Conservation (phyloP, 2,888 invertebrate species). For the Metacarcinus magister region DNA sequence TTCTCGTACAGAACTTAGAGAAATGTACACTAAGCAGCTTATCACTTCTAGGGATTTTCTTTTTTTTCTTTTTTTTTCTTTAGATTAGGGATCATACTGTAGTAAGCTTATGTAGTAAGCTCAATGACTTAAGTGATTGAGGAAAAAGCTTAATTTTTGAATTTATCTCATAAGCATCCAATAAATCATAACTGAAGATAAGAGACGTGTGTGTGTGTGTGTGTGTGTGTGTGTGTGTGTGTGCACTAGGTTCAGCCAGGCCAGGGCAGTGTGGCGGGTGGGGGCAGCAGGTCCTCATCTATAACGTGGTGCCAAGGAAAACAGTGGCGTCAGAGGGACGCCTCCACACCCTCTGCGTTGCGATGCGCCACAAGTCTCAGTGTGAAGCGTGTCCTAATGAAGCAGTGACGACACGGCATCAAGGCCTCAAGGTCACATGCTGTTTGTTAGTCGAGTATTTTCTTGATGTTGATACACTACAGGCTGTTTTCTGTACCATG, state of each 20-base stretch:
- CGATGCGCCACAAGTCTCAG: not conserved
- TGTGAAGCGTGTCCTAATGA: not conserved
- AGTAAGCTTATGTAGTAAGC: not conserved
- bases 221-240: constrained; percentile 54
- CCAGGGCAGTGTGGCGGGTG: not conserved
- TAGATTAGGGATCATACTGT: not conserved
- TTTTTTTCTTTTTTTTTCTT: too few relatives aligned
- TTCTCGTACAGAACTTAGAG: not conserved
- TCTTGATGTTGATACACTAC: not conserved
- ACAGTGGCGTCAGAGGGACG: constrained; percentile 34
- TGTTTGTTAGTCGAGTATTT: not conserved
- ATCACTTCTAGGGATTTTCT: not conserved
- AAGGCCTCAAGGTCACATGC: not conserved
- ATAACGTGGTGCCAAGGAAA: constrained; percentile 10
- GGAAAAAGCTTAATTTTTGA: not conserved
- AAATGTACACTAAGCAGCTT: not conserved
- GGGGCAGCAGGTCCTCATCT: constrained; percentile 6
- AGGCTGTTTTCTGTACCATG: too few relatives aligned
- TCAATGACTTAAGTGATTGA: not conserved
- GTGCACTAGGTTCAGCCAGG: not conserved
- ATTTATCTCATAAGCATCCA: not conserved
- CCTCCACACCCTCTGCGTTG: not conserved
- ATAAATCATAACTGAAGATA: not conserved
- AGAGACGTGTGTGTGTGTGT: not conserved
- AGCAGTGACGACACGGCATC: not conserved